Percentiles rank a stretch among this genome's conserved stretches.
Evolutionary conservation across 1,140 invertebrate genomes (phyloP).

Genomic region (Hyposmocoma kahamanoa): DNA sequence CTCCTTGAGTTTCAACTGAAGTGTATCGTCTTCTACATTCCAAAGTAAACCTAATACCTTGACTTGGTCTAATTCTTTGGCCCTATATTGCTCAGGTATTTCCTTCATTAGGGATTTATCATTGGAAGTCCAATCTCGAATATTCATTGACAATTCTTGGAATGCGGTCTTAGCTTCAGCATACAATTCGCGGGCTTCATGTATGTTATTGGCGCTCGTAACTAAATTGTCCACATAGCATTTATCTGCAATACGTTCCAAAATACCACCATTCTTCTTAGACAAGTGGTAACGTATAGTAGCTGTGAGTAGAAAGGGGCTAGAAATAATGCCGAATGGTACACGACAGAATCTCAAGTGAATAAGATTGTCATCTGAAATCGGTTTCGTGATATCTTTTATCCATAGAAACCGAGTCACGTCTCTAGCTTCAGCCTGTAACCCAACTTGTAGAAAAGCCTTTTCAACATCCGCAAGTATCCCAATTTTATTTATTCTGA

Average conservation of each 20-base stretch:
- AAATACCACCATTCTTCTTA: slow-evolving; percentile 1
- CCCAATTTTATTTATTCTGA: slow-evolving; percentile 15
- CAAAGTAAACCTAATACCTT: no score
- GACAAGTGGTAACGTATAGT: slow-evolving; percentile 18
- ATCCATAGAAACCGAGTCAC: slow-evolving; percentile 26
- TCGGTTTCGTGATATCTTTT: no score
- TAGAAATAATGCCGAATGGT: slow-evolving; percentile 25
- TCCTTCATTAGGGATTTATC: no score
- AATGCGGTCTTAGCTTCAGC: slow-evolving; percentile 11
- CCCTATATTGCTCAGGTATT: no score
- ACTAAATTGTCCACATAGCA: slow-evolving; percentile 25
- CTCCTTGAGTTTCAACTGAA: no score
- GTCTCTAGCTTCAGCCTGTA: slow-evolving; percentile 17
- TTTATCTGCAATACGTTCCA: slow-evolving; percentile 14
- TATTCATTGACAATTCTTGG: slow-evolving; percentile 20
- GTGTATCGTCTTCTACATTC: no score
- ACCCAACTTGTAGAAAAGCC: slow-evolving; percentile 19
- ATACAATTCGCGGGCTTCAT: slow-evolving; percentile 16
- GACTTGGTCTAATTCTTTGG: no score
- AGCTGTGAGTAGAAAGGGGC: slow-evolving; percentile 21
- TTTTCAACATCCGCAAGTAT: slow-evolving; percentile 26
- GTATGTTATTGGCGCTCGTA: slow-evolving; percentile 9
- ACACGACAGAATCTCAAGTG: no score
- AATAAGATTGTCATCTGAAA: no score
- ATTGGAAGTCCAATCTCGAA: no score